phyloP scores from a whole-genome alignment of 2,113 vertebrate species.

The Raja brachyura region DNA sequence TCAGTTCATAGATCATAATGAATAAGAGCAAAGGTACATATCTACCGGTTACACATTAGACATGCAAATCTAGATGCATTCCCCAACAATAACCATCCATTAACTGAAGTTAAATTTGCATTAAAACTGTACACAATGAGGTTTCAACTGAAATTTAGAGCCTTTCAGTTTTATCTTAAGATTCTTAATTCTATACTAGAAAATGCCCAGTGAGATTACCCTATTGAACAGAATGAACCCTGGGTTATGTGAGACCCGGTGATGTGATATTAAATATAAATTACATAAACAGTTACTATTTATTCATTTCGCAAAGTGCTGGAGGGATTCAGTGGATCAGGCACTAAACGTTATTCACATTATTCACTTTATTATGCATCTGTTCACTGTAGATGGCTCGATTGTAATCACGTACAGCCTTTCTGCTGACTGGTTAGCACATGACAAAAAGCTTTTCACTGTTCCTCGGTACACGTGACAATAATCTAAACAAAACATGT shows the following conservation, averaged over 20 bases:
- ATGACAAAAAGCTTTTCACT: too few species aligned
- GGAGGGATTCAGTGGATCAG: too few species aligned
- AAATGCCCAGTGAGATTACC: not conserved
- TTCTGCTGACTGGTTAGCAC: too few species aligned
- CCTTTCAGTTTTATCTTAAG: not conserved
- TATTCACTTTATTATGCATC: too few species aligned
- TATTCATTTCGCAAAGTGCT: too few species aligned
- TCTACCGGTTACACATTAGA: not conserved
- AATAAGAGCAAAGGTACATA: not conserved
- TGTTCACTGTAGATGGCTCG: too few species aligned
- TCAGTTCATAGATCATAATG: not conserved
- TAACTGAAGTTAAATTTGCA: conserved; percentile 15
- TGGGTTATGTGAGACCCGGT: not conserved
- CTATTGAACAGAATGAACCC: not conserved
- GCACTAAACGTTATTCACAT: too few species aligned
- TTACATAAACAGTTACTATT: too few species aligned
- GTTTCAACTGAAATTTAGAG: not conserved
- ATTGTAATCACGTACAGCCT: too few species aligned
- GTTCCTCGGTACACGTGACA: too few species aligned
- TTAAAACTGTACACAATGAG: not conserved
- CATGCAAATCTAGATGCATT: not conserved
- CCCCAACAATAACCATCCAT: not conserved
- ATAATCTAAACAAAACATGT: too few species aligned
- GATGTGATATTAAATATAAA: not conserved
- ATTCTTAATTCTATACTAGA: not conserved